phyloP scores from a whole-genome alignment of 2,113 vertebrate species.

The Pionites leucogaster region DNA sequence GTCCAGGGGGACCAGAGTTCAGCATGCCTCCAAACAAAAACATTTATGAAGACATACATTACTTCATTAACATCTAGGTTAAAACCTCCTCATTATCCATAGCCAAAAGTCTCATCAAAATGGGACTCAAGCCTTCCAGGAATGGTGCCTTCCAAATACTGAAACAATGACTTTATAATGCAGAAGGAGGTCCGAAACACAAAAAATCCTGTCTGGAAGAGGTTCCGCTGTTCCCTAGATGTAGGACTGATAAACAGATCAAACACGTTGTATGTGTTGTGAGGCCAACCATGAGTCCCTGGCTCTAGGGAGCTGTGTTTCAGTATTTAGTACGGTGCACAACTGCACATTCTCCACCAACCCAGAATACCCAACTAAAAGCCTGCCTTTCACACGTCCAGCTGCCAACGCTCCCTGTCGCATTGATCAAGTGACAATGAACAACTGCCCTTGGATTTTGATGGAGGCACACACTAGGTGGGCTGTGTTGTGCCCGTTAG shows the following conservation, averaged over 20 bases:
- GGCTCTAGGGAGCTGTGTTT: neutral
- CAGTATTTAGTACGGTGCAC: neutral
- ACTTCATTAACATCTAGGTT: neutral
- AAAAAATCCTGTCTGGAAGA: rapidly evolving
- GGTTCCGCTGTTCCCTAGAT: neutral
- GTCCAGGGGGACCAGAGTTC: neutral
- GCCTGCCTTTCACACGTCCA: rapidly evolving
- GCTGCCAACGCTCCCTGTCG: neutral
- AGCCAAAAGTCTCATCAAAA: neutral
- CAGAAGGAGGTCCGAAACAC: neutral
- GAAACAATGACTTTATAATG: neutral
- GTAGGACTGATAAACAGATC: neutral
- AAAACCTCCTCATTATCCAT: neutral
- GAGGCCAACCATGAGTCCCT: rapidly evolving
- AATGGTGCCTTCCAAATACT: neutral
- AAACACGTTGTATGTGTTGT: rapidly evolving
- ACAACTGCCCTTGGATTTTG: neutral
- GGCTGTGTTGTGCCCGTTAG: neutral
- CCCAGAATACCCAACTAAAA: neutral
- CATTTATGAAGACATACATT: neutral
- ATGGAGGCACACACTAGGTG: neutral
- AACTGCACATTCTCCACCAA: neutral
- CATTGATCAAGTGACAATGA: rapidly evolving
- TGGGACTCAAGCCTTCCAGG: neutral
- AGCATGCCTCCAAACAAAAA: neutral